Conservation (phyloP, 2,888 invertebrate species). For the Microplitis deprimator region DNA sequence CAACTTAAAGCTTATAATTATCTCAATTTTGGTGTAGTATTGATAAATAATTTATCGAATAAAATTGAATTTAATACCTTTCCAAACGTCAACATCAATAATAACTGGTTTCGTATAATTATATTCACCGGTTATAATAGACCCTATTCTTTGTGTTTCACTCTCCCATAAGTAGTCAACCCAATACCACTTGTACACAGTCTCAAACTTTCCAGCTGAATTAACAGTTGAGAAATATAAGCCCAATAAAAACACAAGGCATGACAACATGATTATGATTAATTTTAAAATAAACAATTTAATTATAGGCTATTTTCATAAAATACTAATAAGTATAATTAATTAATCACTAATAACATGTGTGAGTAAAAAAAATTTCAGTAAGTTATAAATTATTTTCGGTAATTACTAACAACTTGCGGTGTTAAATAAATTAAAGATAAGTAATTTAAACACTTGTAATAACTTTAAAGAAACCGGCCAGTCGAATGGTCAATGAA, state of each 20-base stretch:
- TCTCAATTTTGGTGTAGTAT: too few species aligned
- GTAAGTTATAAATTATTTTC: background rate
- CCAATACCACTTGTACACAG: constrained; percentile 80
- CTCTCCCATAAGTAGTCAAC: constrained; percentile 81
- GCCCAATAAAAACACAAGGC: constrained; percentile 25
- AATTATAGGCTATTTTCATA: background rate
- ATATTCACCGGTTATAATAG: constrained; percentile 73
- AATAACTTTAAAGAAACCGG: background rate
- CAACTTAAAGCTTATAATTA: too few species aligned
- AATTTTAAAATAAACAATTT: background rate
- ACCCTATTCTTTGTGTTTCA: constrained; percentile 73
- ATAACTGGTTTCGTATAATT: constrained; percentile 46
- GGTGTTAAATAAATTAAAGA: too few species aligned
- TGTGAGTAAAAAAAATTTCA: background rate
- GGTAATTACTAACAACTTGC: background rate
- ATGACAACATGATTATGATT: constrained; percentile 30
- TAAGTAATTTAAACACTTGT: too few species aligned
- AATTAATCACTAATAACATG: background rate
- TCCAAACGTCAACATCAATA: constrained; percentile 59
- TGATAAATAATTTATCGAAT: too few species aligned
- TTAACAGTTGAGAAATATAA: constrained; percentile 30
- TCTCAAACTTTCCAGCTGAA: constrained; percentile 35
- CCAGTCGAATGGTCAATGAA: constrained; percentile 16
- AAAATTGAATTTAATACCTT: constrained; percentile 56
- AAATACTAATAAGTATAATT: too few species aligned